Percentiles rank a stretch among this genome's conserved stretches.
These are phyloP conservation scores for Scolanthus callimorphus DNA, from an alignment of 92 coral and sea anemone genomes.

Conservation along the genomic window DNA sequence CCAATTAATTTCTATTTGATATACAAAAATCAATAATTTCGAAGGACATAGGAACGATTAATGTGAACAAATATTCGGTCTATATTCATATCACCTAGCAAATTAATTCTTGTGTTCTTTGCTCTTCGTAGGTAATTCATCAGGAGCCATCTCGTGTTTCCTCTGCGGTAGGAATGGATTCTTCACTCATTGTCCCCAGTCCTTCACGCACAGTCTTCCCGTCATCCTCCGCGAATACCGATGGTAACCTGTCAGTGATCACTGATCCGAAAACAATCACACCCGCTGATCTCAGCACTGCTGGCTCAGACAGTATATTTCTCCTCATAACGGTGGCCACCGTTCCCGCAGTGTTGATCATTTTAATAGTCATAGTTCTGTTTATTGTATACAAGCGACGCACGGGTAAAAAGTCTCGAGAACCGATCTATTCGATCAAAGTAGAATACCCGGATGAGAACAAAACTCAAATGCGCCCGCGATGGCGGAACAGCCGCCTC, in stretches of 20 bases:
- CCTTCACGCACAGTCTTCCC: slow-evolving; percentile 12
- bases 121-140: too few species aligned
- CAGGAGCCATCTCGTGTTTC: too few species aligned
- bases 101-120: too few species aligned
- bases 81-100: too few species aligned
- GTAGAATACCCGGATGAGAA: slow-evolving; percentile 67
- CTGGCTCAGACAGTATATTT: slow-evolving; percentile 17
- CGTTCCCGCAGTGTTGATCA: slow-evolving; percentile 38
- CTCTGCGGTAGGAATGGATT: too few species aligned
- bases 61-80: too few species aligned
- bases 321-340: slow-evolving; percentile 57
- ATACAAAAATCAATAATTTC: too few species aligned
- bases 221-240: slow-evolving; percentile 14
- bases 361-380: slow-evolving; percentile 30
- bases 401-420: slow-evolving; percentile 42
- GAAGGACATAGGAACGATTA: too few species aligned
- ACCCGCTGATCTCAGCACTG: slow-evolving; percentile 3
- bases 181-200: slow-evolving; percentile 11
- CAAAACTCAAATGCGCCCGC: slow-evolving; percentile 30
- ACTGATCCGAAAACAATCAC: neutral
- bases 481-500: slow-evolving; percentile 59
- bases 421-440: slow-evolving; percentile 56
- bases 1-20: too few species aligned
- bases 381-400: slow-evolving; percentile 46
- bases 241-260: slow-evolving; percentile 15